Conservation (phyloP, 1,140 invertebrate genomes). For the Zaprionus davidi region DNA sequence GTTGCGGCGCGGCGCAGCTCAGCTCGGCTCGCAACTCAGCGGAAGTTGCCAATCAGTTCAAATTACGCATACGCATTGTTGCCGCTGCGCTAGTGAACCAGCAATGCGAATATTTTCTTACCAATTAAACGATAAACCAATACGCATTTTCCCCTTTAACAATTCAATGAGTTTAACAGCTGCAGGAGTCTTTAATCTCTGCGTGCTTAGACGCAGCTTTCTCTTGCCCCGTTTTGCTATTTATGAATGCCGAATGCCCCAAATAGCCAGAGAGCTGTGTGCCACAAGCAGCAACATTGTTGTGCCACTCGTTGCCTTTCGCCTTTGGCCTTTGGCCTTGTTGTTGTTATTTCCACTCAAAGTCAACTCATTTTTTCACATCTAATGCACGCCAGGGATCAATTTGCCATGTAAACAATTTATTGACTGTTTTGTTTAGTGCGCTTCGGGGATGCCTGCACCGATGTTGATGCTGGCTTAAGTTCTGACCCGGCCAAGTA, state of each 20-base stretch:
- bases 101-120: background rate
- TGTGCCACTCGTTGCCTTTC: constrained; percentile 3
- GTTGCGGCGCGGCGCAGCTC: constrained; percentile 43
- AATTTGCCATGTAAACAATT: constrained; percentile 83
- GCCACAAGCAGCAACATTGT: background rate
- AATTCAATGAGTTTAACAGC: no score
- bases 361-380: constrained; percentile 83
- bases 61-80: constrained; percentile 29
- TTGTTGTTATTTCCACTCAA: constrained; percentile 62
- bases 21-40: background rate
- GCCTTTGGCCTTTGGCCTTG: constrained; percentile 6
- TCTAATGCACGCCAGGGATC: constrained; percentile 82
- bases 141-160: no score
- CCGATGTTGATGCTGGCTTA: constrained; percentile 19
- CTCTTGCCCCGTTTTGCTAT: no score
- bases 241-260: constrained; percentile 45
- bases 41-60: constrained; percentile 35
- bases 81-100: background rate
- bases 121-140: background rate
- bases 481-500: constrained; percentile 51
- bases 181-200: background rate
- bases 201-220: background rate
- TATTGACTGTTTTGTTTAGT: constrained; percentile 82
- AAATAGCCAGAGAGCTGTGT: constrained; percentile 35
- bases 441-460: constrained; percentile 75